Percentiles rank a stretch among this genome's conserved stretches.
These are phyloP conservation scores for Callospermophilus lateralis DNA, from an alignment of 2,113 vertebrate species.

Conservation along the genomic window DNA sequence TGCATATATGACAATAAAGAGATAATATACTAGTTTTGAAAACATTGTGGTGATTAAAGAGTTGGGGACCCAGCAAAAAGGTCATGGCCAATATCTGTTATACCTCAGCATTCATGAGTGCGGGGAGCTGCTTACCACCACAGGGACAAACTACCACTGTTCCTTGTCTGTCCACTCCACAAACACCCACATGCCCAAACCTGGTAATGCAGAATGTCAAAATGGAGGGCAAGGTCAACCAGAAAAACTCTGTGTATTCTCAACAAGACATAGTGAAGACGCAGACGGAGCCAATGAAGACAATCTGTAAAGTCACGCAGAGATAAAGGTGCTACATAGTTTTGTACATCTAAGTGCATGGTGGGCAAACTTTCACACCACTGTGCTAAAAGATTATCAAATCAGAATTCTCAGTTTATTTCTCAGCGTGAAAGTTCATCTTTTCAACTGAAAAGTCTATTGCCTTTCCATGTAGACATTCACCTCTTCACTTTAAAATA, in stretches of 20 bases:
- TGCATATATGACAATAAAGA: neutral
- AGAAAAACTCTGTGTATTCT: neutral
- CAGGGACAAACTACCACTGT: neutral
- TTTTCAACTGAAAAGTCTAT: slow-evolving; percentile 20
- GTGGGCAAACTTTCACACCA: neutral
- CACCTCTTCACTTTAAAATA: slow-evolving; percentile 80
- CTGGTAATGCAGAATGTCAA: neutral
- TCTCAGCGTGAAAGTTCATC: neutral
- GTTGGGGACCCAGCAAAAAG: neutral
- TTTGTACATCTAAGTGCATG: neutral
- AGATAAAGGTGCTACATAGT: neutral
- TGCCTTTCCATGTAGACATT: neutral
- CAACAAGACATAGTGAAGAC: neutral
- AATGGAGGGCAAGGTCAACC: neutral
- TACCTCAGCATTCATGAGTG: neutral
- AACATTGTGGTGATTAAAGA: neutral
- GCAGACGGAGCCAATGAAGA: neutral
- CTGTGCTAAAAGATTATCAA: slow-evolving; percentile 32
- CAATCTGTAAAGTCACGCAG: neutral
- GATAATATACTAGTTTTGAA: neutral
- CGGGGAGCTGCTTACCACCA: neutral
- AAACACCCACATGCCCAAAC: neutral
- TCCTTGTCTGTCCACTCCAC: neutral
- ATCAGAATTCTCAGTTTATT: slow-evolving; percentile 40
- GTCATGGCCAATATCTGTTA: neutral